These are phyloP conservation scores for Fringilla coelebs DNA, from an alignment of 2,797 vertebrate species.

Conservation along the genomic window DNA sequence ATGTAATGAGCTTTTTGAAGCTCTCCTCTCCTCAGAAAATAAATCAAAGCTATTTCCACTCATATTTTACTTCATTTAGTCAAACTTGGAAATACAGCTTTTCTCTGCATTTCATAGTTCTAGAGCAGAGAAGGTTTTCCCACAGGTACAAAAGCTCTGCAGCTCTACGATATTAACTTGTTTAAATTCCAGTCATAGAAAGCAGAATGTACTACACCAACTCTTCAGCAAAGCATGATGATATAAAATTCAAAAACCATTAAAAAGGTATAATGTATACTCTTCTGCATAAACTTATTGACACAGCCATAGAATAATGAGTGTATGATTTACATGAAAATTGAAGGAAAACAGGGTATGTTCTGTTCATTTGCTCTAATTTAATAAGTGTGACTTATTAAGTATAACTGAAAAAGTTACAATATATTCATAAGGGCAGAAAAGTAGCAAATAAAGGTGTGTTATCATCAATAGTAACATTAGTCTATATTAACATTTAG, in stretches of 20 bases:
- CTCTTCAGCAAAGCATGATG: neutral
- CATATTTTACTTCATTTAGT: neutral
- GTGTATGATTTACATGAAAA: neutral
- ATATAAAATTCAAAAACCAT: neutral
- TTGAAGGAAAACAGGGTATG: neutral
- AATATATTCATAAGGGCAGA: neutral
- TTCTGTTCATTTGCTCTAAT: neutral
- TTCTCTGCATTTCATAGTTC: neutral
- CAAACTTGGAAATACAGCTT: neutral
- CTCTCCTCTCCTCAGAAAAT: neutral
- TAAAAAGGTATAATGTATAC: neutral
- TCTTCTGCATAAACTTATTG: neutral
- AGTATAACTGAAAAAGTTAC: neutral
- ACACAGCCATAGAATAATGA: neutral
- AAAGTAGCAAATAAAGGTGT: neutral
- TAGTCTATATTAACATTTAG: neutral
- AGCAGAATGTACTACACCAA: neutral
- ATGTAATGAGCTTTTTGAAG: neutral
- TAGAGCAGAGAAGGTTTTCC: neutral
- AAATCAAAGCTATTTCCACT: neutral
- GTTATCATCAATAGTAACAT: neutral
- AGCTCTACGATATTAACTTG: neutral
- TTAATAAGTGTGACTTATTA: neutral
- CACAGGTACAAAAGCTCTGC: neutral
- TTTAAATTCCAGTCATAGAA: neutral